Conservation (phyloP, 2,888 invertebrate genomes). For the Liopterus haemorrhoidalis region DNA sequence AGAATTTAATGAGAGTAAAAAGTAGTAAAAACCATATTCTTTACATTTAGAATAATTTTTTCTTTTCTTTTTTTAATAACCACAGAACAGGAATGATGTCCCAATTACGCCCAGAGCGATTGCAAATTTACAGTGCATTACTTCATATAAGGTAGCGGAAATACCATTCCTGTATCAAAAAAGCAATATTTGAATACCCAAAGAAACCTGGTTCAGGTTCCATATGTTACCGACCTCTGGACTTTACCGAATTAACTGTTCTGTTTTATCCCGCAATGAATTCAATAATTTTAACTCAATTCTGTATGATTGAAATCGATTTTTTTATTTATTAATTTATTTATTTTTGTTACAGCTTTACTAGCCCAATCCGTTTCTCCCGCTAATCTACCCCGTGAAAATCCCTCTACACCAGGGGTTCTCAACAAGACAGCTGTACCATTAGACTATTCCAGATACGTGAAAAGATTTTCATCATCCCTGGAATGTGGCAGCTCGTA, state of each 20-base stretch:
- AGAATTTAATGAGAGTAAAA: too few relatives aligned
- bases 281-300: neutral
- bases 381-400: constrained; percentile 40
- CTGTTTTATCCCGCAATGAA: neutral
- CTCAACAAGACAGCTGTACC: constrained; percentile 59
- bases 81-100: too few relatives aligned
- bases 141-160: too few relatives aligned
- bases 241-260: neutral
- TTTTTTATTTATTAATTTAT: constrained; percentile 2
- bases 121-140: too few relatives aligned
- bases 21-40: too few relatives aligned
- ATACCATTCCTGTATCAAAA: too few relatives aligned
- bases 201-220: too few relatives aligned
- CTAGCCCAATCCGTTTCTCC: constrained; percentile 50
- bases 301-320: neutral
- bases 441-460: constrained; percentile 83
- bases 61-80: too few relatives aligned
- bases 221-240: too few relatives aligned
- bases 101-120: too few relatives aligned
- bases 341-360: constrained; percentile 46
- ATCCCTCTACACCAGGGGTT: constrained; percentile 47
- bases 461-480: constrained; percentile 75
- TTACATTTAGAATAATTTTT: too few relatives aligned
- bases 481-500: constrained; percentile 77
- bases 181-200: too few relatives aligned